A percentile compares a stretch with the other conserved stretches of the same genome.
These are phyloP conservation scores for Pristionchus arcanus DNA, from an alignment of 2,888 invertebrate genomes.

Conservation along the genomic window DNA sequence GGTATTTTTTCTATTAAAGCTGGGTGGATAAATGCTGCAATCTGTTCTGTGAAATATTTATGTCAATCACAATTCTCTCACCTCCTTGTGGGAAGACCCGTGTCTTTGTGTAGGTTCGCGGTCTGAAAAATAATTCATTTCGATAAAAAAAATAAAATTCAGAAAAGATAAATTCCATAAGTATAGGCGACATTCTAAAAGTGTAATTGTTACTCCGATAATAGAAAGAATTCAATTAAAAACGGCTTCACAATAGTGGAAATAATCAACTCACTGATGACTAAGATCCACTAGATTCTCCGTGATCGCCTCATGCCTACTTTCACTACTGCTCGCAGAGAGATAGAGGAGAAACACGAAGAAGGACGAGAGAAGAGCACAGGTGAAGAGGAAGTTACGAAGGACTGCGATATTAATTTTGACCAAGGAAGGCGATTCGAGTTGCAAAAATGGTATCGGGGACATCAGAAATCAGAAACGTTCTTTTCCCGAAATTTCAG, in stretches of 20 bases:
- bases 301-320: conserved; percentile 4
- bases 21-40: too few relatives aligned
- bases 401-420: background rate
- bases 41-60: too few relatives aligned
- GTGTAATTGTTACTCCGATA: too few relatives aligned
- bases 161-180: too few relatives aligned
- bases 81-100: conserved; percentile 37
- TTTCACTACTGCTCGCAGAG: background rate
- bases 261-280: background rate
- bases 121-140: background rate
- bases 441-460: too few relatives aligned
- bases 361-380: conserved; percentile 28
- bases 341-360: conserved; percentile 6
- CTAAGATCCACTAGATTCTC: background rate
- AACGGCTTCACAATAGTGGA: too few relatives aligned
- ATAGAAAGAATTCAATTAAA: too few relatives aligned
- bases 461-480: too few relatives aligned
- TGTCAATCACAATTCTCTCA: background rate
- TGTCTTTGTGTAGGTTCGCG: conserved; percentile 30
- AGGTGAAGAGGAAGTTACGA: conserved; percentile 34
- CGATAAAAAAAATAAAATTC: too few relatives aligned
- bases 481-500: background rate
- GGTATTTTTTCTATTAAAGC: too few relatives aligned
- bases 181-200: too few relatives aligned
- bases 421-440: background rate